phyloP scores from a whole-genome alignment of 2,797 vertebrate species.

The Lepus oiostolus region DNA sequence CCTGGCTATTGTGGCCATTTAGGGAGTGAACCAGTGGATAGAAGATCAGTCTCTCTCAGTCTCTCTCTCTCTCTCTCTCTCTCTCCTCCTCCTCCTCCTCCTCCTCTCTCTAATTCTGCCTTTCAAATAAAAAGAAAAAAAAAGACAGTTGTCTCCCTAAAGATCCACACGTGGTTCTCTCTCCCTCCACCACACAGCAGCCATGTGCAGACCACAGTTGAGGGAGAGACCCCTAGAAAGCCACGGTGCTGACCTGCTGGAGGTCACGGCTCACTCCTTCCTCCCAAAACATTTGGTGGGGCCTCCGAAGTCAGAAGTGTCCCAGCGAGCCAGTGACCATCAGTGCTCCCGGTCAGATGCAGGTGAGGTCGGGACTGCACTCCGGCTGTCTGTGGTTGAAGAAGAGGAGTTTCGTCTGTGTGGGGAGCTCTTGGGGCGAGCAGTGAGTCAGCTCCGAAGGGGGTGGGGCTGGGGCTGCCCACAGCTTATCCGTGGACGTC shows the following conservation, averaged over 20 bases:
- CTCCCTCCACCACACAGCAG: neutral
- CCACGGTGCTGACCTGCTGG: neutral
- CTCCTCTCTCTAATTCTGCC: too few species aligned
- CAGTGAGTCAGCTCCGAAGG: neutral
- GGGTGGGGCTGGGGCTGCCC: too few species aligned
- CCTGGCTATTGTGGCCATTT: too few species aligned
- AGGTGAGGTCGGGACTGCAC: neutral
- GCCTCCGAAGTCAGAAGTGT: neutral
- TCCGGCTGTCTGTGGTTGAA: neutral
- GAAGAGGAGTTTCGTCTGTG: neutral
- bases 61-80: too few species aligned
- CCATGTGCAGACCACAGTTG: neutral
- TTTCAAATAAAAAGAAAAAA: too few species aligned
- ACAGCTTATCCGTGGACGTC: neutral
- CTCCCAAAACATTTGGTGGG: neutral
- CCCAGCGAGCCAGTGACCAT: rapidly evolving
- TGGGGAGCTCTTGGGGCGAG: neutral
- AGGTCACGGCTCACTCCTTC: neutral
- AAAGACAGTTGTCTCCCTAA: neutral
- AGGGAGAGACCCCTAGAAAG: neutral
- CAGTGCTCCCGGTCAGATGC: rapidly evolving
- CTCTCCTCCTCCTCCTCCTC: too few species aligned
- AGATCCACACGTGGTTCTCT: neutral
- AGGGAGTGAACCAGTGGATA: too few species aligned
- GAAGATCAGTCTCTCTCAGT: too few species aligned